Conservation (phyloP, 2,888 invertebrate genomes). For the Anticlea derivata region DNA sequence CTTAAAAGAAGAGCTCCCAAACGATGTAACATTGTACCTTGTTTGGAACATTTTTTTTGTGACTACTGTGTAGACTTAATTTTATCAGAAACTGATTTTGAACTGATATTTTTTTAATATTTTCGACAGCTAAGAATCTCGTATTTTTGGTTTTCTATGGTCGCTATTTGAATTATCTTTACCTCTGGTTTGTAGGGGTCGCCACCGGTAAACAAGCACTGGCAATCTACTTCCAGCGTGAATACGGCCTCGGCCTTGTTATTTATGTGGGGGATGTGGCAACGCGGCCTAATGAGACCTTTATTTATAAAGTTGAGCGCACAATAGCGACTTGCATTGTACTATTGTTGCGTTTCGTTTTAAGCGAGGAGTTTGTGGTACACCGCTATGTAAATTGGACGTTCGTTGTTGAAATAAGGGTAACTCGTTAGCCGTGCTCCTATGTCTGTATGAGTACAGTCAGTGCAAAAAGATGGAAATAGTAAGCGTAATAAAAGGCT, state of each 20-base stretch:
- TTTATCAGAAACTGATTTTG: too few species aligned
- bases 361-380: conserved; percentile 70
- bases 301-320: conserved; percentile 75
- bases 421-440: conserved; percentile 63
- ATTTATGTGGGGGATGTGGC: conserved; percentile 70
- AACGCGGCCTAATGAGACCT: conserved; percentile 74
- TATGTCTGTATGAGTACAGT: conserved; percentile 43
- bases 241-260: conserved; percentile 44
- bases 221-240: conserved; percentile 12
- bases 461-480: conserved; percentile 1
- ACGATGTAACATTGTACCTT: too few species aligned
- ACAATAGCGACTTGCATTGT: conserved; percentile 78
- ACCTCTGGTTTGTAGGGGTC: not conserved
- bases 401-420: conserved; percentile 60
- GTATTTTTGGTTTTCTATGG: too few species aligned
- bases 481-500: not conserved
- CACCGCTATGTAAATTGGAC: conserved; percentile 77
- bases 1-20: too few species aligned
- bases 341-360: conserved; percentile 78
- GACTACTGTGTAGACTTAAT: too few species aligned
- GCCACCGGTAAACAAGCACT: conserved; percentile 10
- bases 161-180: too few species aligned
- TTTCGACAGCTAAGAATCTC: too few species aligned
- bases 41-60: too few species aligned
- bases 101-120: too few species aligned